Conservation (phyloP, 1,140 invertebrate genomes). For the Ctenoplectra terminalis region DNA sequence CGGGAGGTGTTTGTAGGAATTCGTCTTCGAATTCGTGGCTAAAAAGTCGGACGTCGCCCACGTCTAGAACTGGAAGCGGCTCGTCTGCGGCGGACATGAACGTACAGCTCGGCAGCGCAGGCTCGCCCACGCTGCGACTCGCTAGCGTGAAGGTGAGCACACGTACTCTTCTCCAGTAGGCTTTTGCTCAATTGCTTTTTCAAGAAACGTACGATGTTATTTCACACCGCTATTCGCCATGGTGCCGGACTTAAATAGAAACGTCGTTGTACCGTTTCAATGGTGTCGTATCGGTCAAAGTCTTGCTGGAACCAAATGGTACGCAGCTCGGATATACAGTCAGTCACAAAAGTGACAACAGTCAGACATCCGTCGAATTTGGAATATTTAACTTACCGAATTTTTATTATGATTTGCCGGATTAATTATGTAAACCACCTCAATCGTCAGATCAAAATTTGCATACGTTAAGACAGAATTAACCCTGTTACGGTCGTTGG, state of each 20-base stretch:
- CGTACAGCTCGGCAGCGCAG: conserved; percentile 82
- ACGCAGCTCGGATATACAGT: too few species aligned
- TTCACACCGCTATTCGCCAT: conserved; percentile 16
- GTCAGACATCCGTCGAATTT: too few species aligned
- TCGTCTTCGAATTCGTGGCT: conserved; percentile 78
- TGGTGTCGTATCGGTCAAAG: not conserved
- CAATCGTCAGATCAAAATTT: too few species aligned
- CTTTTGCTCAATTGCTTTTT: conserved; percentile 10
- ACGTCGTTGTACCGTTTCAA: too few species aligned
- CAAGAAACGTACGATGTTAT: conserved; percentile 1
- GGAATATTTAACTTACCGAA: too few species aligned
- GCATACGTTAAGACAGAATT: too few species aligned
- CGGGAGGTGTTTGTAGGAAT: conserved; percentile 70
- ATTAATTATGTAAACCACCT: too few species aligned
- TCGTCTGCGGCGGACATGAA: conserved; percentile 83
- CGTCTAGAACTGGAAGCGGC: conserved; percentile 76
- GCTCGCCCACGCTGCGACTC: conserved; percentile 82
- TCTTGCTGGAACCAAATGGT: too few species aligned
- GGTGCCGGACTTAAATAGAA: too few species aligned
- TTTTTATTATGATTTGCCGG: too few species aligned
- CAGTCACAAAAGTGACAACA: too few species aligned
- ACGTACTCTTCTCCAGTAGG: not conserved
- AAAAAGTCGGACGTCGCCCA: conserved; percentile 77
- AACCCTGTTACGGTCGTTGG: too few species aligned
- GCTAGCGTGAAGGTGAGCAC: conserved; percentile 79